A percentile compares a stretch with the other conserved stretches of the same genome.
These are phyloP conservation scores for Seriola rivoliana DNA, from an alignment of 2,113 vertebrate genomes.

Conservation along the genomic window DNA sequence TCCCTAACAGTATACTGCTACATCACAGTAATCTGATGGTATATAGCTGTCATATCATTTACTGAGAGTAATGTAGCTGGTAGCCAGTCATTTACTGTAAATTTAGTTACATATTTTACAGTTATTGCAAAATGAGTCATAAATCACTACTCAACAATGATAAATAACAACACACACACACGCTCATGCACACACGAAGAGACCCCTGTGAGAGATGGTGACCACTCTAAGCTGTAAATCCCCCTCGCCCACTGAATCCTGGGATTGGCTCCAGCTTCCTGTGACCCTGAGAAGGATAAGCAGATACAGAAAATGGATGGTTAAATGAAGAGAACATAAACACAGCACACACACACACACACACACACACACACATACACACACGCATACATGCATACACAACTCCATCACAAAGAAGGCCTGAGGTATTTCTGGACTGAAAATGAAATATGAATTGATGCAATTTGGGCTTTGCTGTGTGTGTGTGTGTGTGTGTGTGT, in stretches of 20 bases:
- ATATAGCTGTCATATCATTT: too few relatives aligned
- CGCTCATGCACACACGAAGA: background rate
- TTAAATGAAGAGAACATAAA: slow-evolving; percentile 37
- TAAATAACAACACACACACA: background rate
- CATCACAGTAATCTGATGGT: too few relatives aligned
- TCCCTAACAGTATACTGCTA: too few relatives aligned
- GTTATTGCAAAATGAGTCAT: background rate
- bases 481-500: background rate
- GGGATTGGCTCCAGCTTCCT: slow-evolving; percentile 49
- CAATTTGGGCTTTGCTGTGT: too few relatives aligned
- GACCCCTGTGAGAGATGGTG: slow-evolving; percentile 6
- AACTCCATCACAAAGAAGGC: slow-evolving; percentile 5
- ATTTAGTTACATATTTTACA: too few relatives aligned
- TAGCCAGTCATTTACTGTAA: too few relatives aligned
- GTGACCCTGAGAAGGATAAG: slow-evolving; percentile 51
- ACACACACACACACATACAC: background rate
- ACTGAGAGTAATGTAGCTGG: too few relatives aligned
- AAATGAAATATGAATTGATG: slow-evolving; percentile 12
- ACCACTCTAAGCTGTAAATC: slow-evolving; percentile 35
- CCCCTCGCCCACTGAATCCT: slow-evolving; percentile 47
- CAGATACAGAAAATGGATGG: slow-evolving; percentile 49
- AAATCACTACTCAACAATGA: background rate
- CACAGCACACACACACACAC: background rate
- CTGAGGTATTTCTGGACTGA: slow-evolving; percentile 16
- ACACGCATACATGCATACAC: background rate